Evolutionary conservation across 2,888 invertebrate species (phyloP).

Genomic region (Sarcophaga caerulescens): DNA sequence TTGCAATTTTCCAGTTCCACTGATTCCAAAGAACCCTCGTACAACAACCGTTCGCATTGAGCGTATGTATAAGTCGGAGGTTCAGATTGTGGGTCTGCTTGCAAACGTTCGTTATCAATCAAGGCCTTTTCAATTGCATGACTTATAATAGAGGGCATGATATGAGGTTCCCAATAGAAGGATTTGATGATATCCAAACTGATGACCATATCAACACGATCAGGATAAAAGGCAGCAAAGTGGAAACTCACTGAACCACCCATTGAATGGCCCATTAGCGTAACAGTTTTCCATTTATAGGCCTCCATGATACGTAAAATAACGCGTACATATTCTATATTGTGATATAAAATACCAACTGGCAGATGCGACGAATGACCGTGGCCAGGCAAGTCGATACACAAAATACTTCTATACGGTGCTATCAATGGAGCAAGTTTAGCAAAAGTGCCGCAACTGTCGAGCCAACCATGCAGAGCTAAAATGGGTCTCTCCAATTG

Average conservation of each 20-base stretch:
- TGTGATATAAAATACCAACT: conserved; percentile 82
- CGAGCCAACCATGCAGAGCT: conserved; percentile 90
- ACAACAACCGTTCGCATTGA: conserved; percentile 83
- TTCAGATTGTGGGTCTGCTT: conserved; percentile 74
- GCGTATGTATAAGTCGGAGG: conserved; percentile 85
- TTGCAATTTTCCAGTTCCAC: conserved; percentile 83
- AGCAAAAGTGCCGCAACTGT: conserved; percentile 89
- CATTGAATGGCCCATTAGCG: conserved; percentile 87
- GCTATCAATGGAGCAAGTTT: conserved; percentile 84
- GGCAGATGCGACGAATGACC: conserved; percentile 87
- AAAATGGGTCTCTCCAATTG: conserved; percentile 85
- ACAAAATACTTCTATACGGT: conserved; percentile 82
- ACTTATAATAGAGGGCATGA: conserved; percentile 74
- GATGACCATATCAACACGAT: conserved; percentile 78
- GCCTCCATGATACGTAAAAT: conserved; percentile 84
- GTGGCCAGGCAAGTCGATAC: conserved; percentile 88
- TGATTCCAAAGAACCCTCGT: conserved; percentile 83
- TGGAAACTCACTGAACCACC: conserved; percentile 84
- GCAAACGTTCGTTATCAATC: conserved; percentile 79
- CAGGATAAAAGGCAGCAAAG: conserved; percentile 84
- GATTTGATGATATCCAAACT: conserved; percentile 77
- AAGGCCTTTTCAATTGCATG: conserved; percentile 80
- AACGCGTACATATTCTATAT: conserved; percentile 80
- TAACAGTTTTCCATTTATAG: conserved; percentile 87
- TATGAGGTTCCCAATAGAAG: conserved; percentile 67